A percentile compares a stretch with the other conserved stretches of the same genome.
phyloP scores from a whole-genome alignment of 1,140 invertebrate species.

The Rhopalosiphum maidis region DNA sequence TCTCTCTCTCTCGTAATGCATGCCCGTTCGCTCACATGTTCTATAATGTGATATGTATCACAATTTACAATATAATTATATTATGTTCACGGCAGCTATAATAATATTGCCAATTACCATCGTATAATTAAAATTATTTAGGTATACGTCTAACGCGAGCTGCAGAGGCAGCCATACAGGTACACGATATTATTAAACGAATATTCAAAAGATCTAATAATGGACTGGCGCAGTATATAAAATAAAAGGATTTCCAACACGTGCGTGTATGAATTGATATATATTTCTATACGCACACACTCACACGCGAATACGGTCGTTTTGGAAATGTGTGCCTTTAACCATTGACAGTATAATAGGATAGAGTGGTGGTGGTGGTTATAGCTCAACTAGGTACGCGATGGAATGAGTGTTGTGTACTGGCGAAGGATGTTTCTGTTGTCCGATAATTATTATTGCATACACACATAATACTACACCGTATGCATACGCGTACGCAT shows the following conservation, averaged over 20 bases:
- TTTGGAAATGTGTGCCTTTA: not conserved
- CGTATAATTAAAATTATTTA: not conserved
- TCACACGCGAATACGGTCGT: not conserved
- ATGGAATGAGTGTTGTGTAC: not conserved
- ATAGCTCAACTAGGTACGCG: not conserved
- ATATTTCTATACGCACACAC: not conserved
- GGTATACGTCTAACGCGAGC: not conserved
- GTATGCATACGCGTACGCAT: not conserved
- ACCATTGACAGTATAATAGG: not conserved
- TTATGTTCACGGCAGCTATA: not conserved
- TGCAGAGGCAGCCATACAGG: not conserved
- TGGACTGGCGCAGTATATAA: not conserved
- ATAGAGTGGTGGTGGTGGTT: not conserved
- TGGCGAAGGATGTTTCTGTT: no score
- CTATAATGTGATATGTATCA: not conserved
- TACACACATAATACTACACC: not conserved
- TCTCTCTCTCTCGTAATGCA: not conserved
- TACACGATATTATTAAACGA: not conserved
- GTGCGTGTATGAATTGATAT: not conserved
- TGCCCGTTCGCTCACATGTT: not conserved
- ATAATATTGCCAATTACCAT: not conserved
- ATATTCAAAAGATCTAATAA: not conserved
- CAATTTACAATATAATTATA: not conserved
- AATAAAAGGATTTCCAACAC: not conserved
- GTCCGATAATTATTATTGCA: slow-evolving; percentile 17